Base-by-base conservation (phyloP, 1,140 invertebrate species). In the Ceratina australensis region DNA sequence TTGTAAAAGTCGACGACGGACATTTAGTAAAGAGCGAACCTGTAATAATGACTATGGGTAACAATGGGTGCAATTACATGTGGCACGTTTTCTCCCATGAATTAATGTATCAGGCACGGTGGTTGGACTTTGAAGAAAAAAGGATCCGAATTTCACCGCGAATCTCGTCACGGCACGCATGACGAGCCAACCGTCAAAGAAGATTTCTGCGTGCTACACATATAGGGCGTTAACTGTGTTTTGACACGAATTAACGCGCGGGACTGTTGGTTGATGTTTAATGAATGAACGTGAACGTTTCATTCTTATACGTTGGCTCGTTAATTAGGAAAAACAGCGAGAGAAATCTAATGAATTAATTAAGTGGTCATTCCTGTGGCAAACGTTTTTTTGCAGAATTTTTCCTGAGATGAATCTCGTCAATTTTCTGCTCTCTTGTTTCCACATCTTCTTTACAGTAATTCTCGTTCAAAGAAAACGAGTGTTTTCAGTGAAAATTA, bases 181-280 rank as follows among this genome's bases (percentile, higher is more conserved):
- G 89, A 66, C 67, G 85, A 84, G 49, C 82, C 90, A 91, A 87
- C 88, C 87, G 86, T 87, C 87, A 88, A 87, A 81, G 66, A 60
- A 87, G 82, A 91, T 91, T 91, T 90, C 89, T 90, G 84, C 85
- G 77, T 82, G 80, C 81, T 90, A 88, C 87, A 89, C 90, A 92
- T 91, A 91, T 92, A 88, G 91, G 87, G 88, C 91, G 87, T 89
- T 89, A 88, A 89, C 88, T 85, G 87, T 89, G 83, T 82, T 86
- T 84, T 85, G 87, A 86, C 87, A 89, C 83, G 72, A 82, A 89
- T 87, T 84, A 85, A 80, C 4, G 26, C 15, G n/a, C 8, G 54
- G 66, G 20, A 10, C 15, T 28, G 22, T 8, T 61, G 73, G 78
- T 79, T 77, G 75, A 26, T 16, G 22, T 5, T 73, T 74, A 52